These are phyloP conservation scores for Hololepta plana DNA, from an alignment of 2,888 invertebrate species.

Conservation along the genomic window DNA sequence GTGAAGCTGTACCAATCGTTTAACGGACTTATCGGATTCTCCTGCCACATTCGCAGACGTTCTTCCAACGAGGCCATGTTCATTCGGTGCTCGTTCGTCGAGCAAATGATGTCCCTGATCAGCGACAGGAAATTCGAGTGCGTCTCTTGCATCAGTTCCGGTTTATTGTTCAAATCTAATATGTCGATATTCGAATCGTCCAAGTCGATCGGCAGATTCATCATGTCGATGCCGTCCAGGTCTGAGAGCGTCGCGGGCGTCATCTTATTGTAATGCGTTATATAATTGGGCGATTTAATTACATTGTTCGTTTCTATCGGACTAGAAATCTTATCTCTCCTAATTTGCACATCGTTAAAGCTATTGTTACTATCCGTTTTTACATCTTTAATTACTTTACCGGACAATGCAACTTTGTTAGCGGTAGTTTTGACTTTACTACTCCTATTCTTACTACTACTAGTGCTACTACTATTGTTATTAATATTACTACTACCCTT, in stretches of 20 bases:
- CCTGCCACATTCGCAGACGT: conserved; percentile 52
- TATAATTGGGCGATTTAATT: conserved; percentile 7
- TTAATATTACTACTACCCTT: too few relatives aligned
- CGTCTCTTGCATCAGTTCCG: conserved; percentile 57
- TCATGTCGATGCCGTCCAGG: conserved; percentile 50
- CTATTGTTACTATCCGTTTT: conserved; percentile 8
- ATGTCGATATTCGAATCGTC: conserved; percentile 41
- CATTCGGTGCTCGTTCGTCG: conserved; percentile 69
- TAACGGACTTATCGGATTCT: conserved; percentile 62
- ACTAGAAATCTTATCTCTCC: conserved; percentile 8
- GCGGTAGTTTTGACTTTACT: too few relatives aligned
- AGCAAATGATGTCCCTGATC: conserved; percentile 73
- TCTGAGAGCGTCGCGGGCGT: conserved; percentile 30
- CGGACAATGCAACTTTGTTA: conserved; percentile 4
- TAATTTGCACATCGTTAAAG: conserved; percentile 7
- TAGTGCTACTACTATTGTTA: too few relatives aligned
- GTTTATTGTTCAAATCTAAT: conserved; percentile 31
- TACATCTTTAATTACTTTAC: conserved; percentile 8
- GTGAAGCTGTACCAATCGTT: conserved; percentile 62
- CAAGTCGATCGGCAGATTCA: conserved; percentile 57
- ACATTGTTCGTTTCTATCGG: conserved; percentile 7
- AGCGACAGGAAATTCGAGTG: conserved; percentile 76
- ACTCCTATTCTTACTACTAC: too few relatives aligned
- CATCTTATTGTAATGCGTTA: conserved; percentile 10
- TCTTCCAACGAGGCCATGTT: conserved; percentile 58